Evolutionary conservation across 2,113 vertebrate genomes (phyloP), one percentile per base, ranked within the genome.

Genomic region (Benitochromis conjunctus): DNA sequence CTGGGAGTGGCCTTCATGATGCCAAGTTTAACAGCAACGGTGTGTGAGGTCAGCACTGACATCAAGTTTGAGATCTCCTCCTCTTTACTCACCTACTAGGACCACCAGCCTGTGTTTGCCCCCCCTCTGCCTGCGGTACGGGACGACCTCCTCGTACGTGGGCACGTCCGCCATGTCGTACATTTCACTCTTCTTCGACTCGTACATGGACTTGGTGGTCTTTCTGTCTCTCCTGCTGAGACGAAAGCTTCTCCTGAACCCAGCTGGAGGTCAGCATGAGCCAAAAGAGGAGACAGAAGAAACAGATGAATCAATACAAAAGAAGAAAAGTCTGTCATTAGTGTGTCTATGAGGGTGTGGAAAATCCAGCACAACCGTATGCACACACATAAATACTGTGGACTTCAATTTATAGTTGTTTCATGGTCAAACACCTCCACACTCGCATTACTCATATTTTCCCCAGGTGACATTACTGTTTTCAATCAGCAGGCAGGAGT

Each of bases 171-270:
- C 98, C 62, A 96, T 98, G 83, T 99, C 98, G 1, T 99, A 99
- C 84, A 98, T 97, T 12, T 99, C 97, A 5, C 99, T 99, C 95
- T 97, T 99, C 94, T 98, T 99, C 88, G 97, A 97, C 92, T 99
- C 98, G 69, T 99, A 99, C 98, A 99, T 99, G 53, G 98, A 98
- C 92, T 99, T 99, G 92, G 38, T 46, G 2, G 38, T 71, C 1
- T 71, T 46, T 71, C 38, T 71, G 66, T 71, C 66, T 26, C 66
- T 6, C 38, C 66, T 71, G 66, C 38, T 71, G 38, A 71, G 66
- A 41, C 38, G 66, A 18, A 71, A 71, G 3, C 66, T 71, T 46
- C 64, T 71, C 13, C 64, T 71, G 38, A 64, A 64, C 64, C 97
- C 97, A 89, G 97, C 99, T 99, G 94, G 76, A 89, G 56, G 46